Evolutionary conservation across 2,113 vertebrate species (phyloP).

Genomic region (Progne subis): DNA sequence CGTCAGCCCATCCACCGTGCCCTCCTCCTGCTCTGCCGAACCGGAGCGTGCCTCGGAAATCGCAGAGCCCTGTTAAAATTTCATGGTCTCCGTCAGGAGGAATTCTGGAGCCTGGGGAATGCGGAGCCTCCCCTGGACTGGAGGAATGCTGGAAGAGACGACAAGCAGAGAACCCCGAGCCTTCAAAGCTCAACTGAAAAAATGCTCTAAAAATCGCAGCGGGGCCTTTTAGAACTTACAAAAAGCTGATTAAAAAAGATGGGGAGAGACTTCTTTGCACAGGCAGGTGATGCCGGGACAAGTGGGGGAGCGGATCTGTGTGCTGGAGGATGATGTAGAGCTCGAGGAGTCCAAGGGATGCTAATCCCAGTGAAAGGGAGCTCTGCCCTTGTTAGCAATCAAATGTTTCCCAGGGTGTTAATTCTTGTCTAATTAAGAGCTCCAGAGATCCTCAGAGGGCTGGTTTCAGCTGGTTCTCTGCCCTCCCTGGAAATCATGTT

Average conservation of each 20-base stretch:
- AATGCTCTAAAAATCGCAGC: background rate
- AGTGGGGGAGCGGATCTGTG: background rate
- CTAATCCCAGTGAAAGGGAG: background rate
- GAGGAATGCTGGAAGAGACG: background rate
- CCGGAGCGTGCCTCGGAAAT: background rate
- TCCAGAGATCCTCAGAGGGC: background rate
- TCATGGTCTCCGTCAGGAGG: background rate
- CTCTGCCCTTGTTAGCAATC: background rate
- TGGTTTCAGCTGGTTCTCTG: background rate
- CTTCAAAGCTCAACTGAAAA: background rate
- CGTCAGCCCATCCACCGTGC: background rate
- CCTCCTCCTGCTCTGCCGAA: background rate
- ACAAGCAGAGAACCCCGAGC: fast-evolving
- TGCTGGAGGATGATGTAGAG: background rate
- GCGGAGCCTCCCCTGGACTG: background rate
- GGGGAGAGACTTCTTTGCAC: background rate
- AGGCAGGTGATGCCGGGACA: background rate
- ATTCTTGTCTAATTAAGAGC: conserved; percentile 47
- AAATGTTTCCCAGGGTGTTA: background rate
- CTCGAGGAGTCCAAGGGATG: background rate
- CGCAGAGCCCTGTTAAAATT: background rate
- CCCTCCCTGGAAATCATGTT: conserved; percentile 15
- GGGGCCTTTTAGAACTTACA: background rate
- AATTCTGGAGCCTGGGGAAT: background rate
- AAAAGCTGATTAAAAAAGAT: background rate